These are phyloP conservation scores for Hirudinaria manillensis DNA, from an alignment of 2,888 invertebrate genomes.

Conservation along the genomic window DNA sequence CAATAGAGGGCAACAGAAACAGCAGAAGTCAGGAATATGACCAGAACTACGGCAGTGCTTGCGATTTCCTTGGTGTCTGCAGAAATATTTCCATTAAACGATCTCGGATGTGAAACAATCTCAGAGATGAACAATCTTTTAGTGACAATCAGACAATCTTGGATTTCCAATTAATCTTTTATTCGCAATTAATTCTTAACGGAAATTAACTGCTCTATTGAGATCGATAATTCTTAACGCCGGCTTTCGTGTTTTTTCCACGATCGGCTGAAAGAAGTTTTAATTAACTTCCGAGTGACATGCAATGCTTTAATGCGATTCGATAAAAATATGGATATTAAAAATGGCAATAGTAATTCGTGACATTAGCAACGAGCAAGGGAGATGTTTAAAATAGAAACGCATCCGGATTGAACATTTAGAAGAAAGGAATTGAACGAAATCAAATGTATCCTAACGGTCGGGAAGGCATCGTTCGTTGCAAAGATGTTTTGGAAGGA, in stretches of 20 bases:
- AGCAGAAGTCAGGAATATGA: not conserved
- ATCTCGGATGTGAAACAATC: too few relatives aligned
- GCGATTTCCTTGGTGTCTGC: conserved; percentile 14
- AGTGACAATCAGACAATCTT: too few relatives aligned
- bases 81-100: not conserved
- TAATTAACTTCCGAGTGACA: not conserved
- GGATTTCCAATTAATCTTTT: too few relatives aligned
- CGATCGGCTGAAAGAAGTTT: too few relatives aligned
- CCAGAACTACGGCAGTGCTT: not conserved
- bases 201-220: too few relatives aligned
- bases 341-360: not conserved
- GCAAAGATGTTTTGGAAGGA: conserved; percentile 16
- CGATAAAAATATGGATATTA: not conserved
- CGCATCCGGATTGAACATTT: not conserved
- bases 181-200: too few relatives aligned
- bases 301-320: not conserved
- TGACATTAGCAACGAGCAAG: not conserved
- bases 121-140: too few relatives aligned
- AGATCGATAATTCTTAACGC: too few relatives aligned
- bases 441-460: not conserved
- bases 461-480: not conserved
- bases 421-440: not conserved
- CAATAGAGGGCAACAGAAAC: conserved; percentile 12
- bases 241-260: too few relatives aligned
- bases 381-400: not conserved